phyloP scores from a whole-genome alignment of 2,888 invertebrate genomes.

The Chromoteleia sp. region DNA sequence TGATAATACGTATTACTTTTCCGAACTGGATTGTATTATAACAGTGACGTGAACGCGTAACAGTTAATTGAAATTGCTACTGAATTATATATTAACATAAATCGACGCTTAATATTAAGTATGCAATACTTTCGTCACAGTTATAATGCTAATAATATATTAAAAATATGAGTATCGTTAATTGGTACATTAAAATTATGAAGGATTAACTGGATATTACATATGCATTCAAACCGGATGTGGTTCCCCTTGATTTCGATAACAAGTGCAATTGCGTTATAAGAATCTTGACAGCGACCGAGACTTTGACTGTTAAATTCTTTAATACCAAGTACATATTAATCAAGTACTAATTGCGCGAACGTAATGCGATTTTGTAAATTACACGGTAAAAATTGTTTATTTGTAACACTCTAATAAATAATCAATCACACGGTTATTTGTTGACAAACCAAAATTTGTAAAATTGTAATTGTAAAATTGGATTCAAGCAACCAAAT shows the following conservation, averaged over 20 bases:
- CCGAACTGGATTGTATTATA: background rate
- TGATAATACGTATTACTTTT: slow-evolving; percentile 1
- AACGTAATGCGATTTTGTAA: too few relatives aligned
- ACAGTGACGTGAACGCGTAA: background rate
- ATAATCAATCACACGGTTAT: too few relatives aligned
- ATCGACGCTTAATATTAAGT: slow-evolving; percentile 39
- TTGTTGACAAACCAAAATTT: too few relatives aligned
- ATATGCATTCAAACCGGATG: slow-evolving; percentile 63
- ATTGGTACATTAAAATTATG: slow-evolving; percentile 52
- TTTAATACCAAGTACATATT: slow-evolving; percentile 17
- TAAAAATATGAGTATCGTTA: slow-evolving; percentile 45
- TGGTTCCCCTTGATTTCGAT: slow-evolving; percentile 68
- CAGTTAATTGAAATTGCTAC: slow-evolving; percentile 35
- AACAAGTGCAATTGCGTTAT: slow-evolving; percentile 50
- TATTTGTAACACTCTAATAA: too few relatives aligned
- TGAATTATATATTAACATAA: slow-evolving; percentile 35
- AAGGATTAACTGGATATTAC: slow-evolving; percentile 42
- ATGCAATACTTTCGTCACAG: slow-evolving; percentile 46
- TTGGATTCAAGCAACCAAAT: too few relatives aligned
- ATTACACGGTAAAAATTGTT: too few relatives aligned
- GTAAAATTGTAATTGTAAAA: too few relatives aligned
- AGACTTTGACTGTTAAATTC: slow-evolving; percentile 66
- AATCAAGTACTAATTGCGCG: slow-evolving; percentile 12
- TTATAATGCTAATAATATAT: slow-evolving; percentile 42
- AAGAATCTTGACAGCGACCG: slow-evolving; percentile 60